A percentile compares a stretch with the other conserved stretches of the same genome.
phyloP scores from a whole-genome alignment of 2,797 vertebrate genomes.

The Xenentodon cancila region DNA sequence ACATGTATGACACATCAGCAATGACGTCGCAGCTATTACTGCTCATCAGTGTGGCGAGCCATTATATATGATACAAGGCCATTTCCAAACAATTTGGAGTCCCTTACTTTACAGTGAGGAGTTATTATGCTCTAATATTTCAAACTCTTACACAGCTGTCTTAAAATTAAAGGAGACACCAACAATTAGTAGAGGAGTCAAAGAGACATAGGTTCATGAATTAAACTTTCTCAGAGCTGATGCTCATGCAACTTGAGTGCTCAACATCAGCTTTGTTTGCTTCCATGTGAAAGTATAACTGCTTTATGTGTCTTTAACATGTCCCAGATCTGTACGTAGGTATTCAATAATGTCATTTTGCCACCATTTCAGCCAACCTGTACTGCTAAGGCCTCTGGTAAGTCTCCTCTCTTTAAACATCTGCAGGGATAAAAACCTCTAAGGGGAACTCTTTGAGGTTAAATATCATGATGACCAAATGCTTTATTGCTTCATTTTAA shows the following conservation, averaged over 20 bases:
- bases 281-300: background rate
- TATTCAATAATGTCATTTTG: background rate
- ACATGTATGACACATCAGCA: too few species aligned
- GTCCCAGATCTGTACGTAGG: too few species aligned
- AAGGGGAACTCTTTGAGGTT: background rate
- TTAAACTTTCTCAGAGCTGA: conserved; percentile 3
- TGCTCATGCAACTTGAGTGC: conserved; percentile 5
- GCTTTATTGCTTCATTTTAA: background rate
- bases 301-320: too few species aligned
- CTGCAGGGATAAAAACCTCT: background rate
- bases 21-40: too few species aligned
- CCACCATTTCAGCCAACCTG: background rate
- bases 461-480: background rate
- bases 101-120: too few species aligned
- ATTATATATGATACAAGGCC: too few species aligned
- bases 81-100: too few species aligned
- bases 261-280: background rate
- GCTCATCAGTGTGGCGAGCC: too few species aligned
- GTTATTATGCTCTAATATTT: background rate
- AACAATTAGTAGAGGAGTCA: background rate
- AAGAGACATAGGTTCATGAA: background rate
- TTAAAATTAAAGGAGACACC: background rate
- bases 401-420: background rate
- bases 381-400: background rate
- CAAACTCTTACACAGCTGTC: background rate